phyloP scores from a whole-genome alignment of 2,888 invertebrate genomes.

The Temnothorax rugatulus region DNA sequence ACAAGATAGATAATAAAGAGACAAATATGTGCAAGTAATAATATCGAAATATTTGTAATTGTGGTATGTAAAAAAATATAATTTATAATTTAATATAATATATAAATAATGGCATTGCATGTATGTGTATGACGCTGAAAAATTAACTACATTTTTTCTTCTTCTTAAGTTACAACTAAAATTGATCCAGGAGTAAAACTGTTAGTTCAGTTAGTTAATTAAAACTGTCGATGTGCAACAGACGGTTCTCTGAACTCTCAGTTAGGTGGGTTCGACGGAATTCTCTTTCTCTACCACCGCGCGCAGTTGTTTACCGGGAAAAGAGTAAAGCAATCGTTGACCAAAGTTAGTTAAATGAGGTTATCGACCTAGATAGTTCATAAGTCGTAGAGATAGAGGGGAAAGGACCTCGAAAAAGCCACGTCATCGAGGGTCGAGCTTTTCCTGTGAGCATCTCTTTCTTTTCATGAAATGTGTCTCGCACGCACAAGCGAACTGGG shows the following conservation, averaged over 20 bases:
- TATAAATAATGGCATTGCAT: too few relatives aligned
- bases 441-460: constrained; percentile 11
- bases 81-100: too few relatives aligned
- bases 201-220: not conserved
- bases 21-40: not conserved
- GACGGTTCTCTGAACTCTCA: not conserved
- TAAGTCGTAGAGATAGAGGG: constrained; percentile 23
- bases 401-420: constrained; percentile 31
- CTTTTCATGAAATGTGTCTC: constrained; percentile 50
- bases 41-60: not conserved
- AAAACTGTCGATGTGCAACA: constrained; percentile 18
- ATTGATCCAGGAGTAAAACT: not conserved
- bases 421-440: constrained; percentile 18
- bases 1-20: not conserved
- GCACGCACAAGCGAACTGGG: constrained; percentile 76
- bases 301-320: not conserved
- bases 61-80: too few relatives aligned
- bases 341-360: constrained; percentile 39
- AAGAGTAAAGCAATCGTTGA: constrained; percentile 20
- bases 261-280: not conserved
- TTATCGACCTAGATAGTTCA: constrained; percentile 33
- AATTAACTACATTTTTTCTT: not conserved
- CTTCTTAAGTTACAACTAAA: not conserved
- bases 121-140: too few relatives aligned
- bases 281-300: not conserved